A percentile compares a stretch with the other conserved stretches of the same genome.
phyloP scores from a whole-genome alignment of 1,140 invertebrate species.

The Lucilia sericata region DNA sequence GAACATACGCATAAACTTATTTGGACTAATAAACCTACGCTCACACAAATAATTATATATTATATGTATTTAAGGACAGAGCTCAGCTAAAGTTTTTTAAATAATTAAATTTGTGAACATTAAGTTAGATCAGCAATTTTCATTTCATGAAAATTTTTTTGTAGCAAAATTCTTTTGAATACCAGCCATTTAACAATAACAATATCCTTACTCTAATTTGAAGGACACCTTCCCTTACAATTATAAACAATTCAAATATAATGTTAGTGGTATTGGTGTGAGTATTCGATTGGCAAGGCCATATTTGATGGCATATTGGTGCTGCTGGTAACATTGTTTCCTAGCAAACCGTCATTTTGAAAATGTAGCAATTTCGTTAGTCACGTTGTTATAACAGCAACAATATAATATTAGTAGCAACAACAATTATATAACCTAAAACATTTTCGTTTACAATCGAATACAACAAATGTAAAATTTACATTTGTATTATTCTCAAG shows the following conservation, averaged over 20 bases:
- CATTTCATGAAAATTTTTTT: no score
- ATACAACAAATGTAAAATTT: background rate
- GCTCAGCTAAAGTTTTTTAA: no score
- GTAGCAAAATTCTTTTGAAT: no score
- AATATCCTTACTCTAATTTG: no score
- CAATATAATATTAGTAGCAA: background rate
- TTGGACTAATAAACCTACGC: no score
- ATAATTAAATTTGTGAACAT: no score
- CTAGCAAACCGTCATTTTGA: background rate
- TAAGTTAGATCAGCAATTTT: no score
- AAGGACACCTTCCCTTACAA: no score
- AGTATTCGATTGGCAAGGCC: background rate
- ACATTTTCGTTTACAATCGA: background rate
- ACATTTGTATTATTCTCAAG: background rate
- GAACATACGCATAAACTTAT: background rate
- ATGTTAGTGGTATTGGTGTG: background rate
- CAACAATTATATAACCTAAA: background rate
- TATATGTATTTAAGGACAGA: no score
- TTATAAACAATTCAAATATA: background rate
- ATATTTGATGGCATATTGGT: background rate
- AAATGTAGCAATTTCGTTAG: background rate
- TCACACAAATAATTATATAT: background rate
- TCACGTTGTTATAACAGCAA: slow-evolving; percentile 16
- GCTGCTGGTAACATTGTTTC: background rate
- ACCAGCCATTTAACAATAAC: no score